Percentiles rank a stretch among this genome's conserved stretches.
These are phyloP conservation scores for Fragum sueziense DNA, from an alignment of 2,888 invertebrate species.

Conservation along the genomic window DNA sequence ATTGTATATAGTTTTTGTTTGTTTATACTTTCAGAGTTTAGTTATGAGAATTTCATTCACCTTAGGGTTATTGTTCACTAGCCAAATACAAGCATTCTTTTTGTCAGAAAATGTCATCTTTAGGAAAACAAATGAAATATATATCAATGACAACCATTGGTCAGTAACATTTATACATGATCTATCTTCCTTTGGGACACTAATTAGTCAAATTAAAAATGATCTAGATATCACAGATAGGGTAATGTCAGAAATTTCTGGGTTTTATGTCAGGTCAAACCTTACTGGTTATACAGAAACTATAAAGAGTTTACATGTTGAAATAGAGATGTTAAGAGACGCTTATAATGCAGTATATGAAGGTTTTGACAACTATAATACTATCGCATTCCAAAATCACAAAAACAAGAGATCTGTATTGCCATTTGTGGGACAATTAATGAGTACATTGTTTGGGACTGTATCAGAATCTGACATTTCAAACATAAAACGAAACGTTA, in stretches of 20 bases:
- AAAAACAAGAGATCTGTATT: conserved; percentile 13
- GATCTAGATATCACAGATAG: not conserved
- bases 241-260: not conserved
- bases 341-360: too few relatives aligned
- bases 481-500: conserved; percentile 13
- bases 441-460: conserved; percentile 28
- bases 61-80: too few relatives aligned
- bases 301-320: too few relatives aligned
- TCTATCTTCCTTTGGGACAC: not conserved
- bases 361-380: too few relatives aligned
- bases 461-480: conserved; percentile 27
- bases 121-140: not conserved
- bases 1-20: not conserved
- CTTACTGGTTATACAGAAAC: not conserved
- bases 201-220: conserved; percentile 17
- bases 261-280: not conserved
- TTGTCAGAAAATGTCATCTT: not conserved
- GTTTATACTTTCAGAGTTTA: not conserved
- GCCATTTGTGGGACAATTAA: conserved; percentile 27
- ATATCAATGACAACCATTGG: conserved; percentile 23
- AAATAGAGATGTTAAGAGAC: too few relatives aligned
- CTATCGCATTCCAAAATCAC: too few relatives aligned
- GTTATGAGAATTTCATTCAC: too few relatives aligned
- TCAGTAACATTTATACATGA: conserved; percentile 35
- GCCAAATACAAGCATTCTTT: too few relatives aligned